Base-by-base conservation (phyloP, 1,140 invertebrate genomes). In the Philaenus spumarius region DNA sequence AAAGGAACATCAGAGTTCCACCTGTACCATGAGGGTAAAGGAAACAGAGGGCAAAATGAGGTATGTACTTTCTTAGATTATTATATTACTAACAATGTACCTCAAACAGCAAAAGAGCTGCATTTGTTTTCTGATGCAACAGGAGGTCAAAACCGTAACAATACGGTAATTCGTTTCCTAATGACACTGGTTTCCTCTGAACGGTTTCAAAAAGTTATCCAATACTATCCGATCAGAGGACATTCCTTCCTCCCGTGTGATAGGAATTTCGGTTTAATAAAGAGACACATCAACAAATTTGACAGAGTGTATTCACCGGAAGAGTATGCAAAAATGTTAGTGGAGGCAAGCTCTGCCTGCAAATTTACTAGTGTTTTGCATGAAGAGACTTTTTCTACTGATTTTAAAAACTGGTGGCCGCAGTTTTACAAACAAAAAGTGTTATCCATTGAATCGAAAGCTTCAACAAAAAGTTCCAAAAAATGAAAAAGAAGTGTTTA, bases 241-340 rank as follows among this genome's bases (percentile, higher is more conserved):
- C 65, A 69, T 39, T 58, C 59, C 24, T 69, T 62, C 52, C 55
- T 69, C 2, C 64, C 67, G 4, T 67, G 66, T 39, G 67, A 69
- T 53, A 48, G 66, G 47, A 62, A 63, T 58, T 69, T 69, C 53
- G 60, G 58, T 15, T 42, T 64, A 19, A 58, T 69, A 17, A 65
- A 66, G 35, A 62, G 54, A 52, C 39, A 19, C 22, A 51, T 24
- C 17, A 58, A 48, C 26, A 30, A 20, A 24, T 12, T 24, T 48
- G 46, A 58, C 34, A 39, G 47, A 24, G 19, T 51, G 39, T 48
- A 50, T 30, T 26, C 37, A 20, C 35, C 26, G 19, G 37, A 19
- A 37, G 34, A 54, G 11, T 54, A 23, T 14, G 20, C 20, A 5
- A 15, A n/a, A n/a, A n/a, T n/a, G n/a, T n/a, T n/a, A n/a, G n/a